These are phyloP conservation scores for Lottia gigantea DNA, from an alignment of 2,888 invertebrate species.

Conservation along the genomic window DNA sequence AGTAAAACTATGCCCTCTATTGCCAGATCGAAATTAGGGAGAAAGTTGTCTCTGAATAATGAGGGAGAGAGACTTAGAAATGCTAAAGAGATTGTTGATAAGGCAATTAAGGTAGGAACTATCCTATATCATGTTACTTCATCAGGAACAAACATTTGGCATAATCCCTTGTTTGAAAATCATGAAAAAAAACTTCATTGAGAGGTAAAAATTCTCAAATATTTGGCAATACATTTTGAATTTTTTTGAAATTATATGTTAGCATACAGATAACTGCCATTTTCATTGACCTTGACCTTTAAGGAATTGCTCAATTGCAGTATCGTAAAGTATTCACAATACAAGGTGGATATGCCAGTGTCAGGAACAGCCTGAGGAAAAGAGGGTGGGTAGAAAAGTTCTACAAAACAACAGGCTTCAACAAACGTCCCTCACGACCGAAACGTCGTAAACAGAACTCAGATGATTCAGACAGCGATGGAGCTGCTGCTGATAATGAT, in stretches of 20 bases:
- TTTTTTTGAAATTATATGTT: too few relatives aligned
- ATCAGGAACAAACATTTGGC: too few relatives aligned
- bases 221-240: too few relatives aligned
- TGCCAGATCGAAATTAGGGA: conserved; percentile 47
- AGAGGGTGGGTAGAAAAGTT: conserved; percentile 69
- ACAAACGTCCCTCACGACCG: conserved; percentile 43
- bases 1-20: conserved; percentile 62
- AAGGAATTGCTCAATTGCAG: conserved; percentile 38
- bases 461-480: conserved; percentile 58
- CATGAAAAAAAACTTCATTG: too few relatives aligned
- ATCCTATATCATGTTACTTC: too few relatives aligned
- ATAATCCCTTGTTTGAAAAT: too few relatives aligned
- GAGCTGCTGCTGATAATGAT: conserved; percentile 52
- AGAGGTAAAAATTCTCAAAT: too few relatives aligned
- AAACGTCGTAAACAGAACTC: conserved; percentile 42
- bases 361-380: conserved; percentile 61
- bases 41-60: conserved; percentile 37
- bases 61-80: conserved; percentile 58
- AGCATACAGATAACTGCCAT: too few relatives aligned
- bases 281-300: too few relatives aligned
- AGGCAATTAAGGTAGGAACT: conserved; percentile 60
- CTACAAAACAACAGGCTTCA: conserved; percentile 52
- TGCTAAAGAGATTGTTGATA: conserved; percentile 63
- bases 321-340: conserved; percentile 67
- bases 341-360: conserved; percentile 66